Evolutionary conservation across 2,797 vertebrate species (phyloP), one percentile per base, ranked within the genome.

Genomic region (Eupleurogrammus muticus): DNA sequence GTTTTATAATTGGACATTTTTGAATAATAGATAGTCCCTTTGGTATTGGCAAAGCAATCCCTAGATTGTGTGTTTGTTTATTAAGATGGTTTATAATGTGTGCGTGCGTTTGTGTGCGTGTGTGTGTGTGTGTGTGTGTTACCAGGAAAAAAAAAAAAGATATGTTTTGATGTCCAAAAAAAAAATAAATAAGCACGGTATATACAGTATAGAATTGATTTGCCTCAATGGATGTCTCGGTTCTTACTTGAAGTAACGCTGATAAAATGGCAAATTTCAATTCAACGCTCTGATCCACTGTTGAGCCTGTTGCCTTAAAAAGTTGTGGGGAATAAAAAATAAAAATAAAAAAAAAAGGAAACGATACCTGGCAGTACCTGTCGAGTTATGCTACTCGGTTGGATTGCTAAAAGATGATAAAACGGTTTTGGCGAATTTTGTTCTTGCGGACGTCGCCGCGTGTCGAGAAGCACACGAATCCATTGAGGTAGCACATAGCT

Each of bases 261-360:
- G 66, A 54, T 77, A 63, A 87, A 87, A 90, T 69, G 83, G 91
- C 90, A 90, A 92, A 91, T 89, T 89, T 90, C 81, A 88, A 91
- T 90, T 90, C 80, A 89, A 87, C 87, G 87, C 71, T 88, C 70
- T 91, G 88, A 92, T 91, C 91, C 90, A 92, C 91, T 92, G 91
- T 92, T 92, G 88, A 93, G 89, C 92, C 92, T 91, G 92, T 92
- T 91, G 89, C 89, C 92, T 91, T 92, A 91, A 92, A n/a, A 91
- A 89, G 84, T 79, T 86, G 61, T n/a, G n/a, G n/a, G n/a, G n/a
- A n/a, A n/a, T n/a, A n/a, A n/a, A n/a, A n/a, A n/a, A n/a, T n/a
- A n/a, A n/a, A 81, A 81, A 61, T 40, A 64, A 55, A 77, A 82
- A 70, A 55, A 77, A 82, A 84, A 72, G 75, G 77, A 83, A 90